Conservation (phyloP, 92 coral and sea anemone genomes). For the Actinernus sp. region DNA sequence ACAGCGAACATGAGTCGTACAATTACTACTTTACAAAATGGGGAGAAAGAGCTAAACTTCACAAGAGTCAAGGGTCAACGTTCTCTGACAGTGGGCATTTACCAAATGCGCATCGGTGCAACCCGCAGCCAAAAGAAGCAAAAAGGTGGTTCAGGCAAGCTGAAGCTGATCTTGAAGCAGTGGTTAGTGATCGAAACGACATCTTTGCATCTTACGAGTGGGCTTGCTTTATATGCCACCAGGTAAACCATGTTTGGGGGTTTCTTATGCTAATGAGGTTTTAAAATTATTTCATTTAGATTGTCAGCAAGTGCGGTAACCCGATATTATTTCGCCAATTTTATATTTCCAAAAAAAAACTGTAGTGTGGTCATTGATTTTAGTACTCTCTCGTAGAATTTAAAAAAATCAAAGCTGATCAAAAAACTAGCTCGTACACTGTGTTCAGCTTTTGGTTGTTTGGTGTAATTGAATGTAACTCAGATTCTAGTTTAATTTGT, state of each 20-base stretch:
- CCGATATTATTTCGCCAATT: too few relatives aligned
- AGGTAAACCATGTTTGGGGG: slow-evolving; percentile 57
- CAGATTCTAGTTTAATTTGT: too few relatives aligned
- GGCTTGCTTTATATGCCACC: slow-evolving; percentile 86
- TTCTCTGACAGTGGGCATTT: neutral
- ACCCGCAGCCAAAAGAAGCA: slow-evolving; percentile 83
- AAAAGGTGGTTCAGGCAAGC: slow-evolving; percentile 83
- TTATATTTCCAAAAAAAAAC: too few relatives aligned
- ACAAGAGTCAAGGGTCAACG: slow-evolving; percentile 7
- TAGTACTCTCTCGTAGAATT: too few relatives aligned
- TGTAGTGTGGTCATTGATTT: too few relatives aligned
- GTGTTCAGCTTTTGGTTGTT: too few relatives aligned
- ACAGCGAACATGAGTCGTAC: slow-evolving; percentile 2
- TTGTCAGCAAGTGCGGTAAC: too few relatives aligned
- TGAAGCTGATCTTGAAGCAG: slow-evolving; percentile 68
- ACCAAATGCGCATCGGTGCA: slow-evolving; percentile 1
- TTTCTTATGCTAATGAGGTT: too few relatives aligned
- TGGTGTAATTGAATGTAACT: too few relatives aligned
- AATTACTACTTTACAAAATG: neutral
- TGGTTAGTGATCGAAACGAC: slow-evolving; percentile 21
- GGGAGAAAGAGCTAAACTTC: slow-evolving; percentile 12
- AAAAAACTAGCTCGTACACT: too few relatives aligned
- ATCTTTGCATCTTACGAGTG: slow-evolving; percentile 54
- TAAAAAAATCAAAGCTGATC: too few relatives aligned
- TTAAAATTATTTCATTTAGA: too few relatives aligned